These are phyloP conservation scores for Dasypogon diadema DNA, from an alignment of 2,888 invertebrate genomes.

Conservation along the genomic window DNA sequence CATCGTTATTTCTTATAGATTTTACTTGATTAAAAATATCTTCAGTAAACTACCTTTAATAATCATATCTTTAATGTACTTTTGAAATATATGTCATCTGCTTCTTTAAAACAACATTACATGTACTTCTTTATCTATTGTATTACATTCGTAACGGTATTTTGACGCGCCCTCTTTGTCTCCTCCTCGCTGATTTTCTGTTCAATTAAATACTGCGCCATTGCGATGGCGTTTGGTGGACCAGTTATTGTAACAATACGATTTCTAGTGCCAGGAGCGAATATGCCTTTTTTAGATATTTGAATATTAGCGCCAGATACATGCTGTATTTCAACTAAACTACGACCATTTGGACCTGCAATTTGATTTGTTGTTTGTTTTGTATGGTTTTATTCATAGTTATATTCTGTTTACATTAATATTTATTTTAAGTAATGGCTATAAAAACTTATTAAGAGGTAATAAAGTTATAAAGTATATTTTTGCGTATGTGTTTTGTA, in stretches of 20 bases:
- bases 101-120: slow-evolving; percentile 23
- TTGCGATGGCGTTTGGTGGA: slow-evolving; percentile 86
- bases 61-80: slow-evolving; percentile 12
- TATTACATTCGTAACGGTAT: slow-evolving; percentile 74
- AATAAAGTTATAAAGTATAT: slow-evolving; percentile 41
- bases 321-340: slow-evolving; percentile 97
- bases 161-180: slow-evolving; percentile 92
- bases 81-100: slow-evolving; percentile 45
- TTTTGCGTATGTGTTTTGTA: slow-evolving; percentile 29
- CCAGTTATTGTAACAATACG: slow-evolving; percentile 97
- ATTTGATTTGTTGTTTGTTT: slow-evolving; percentile 59
- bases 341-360: slow-evolving; percentile 91
- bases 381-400: slow-evolving; percentile 46
- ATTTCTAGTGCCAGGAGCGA: slow-evolving; percentile 96
- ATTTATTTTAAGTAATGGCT: slow-evolving; percentile 40
- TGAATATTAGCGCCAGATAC: slow-evolving; percentile 97
- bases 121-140: slow-evolving; percentile 62
- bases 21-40: slow-evolving; percentile 45
- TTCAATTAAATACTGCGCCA: slow-evolving; percentile 95
- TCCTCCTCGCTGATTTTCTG: slow-evolving; percentile 97
- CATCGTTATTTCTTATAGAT: slow-evolving; percentile 17
- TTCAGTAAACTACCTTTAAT: slow-evolving; percentile 35
- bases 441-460: slow-evolving; percentile 42
- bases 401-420: slow-evolving; percentile 41
- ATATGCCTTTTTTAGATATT: slow-evolving; percentile 98